Conservation (phyloP, 1,140 invertebrate species). For the Araneus ventricosus region DNA sequence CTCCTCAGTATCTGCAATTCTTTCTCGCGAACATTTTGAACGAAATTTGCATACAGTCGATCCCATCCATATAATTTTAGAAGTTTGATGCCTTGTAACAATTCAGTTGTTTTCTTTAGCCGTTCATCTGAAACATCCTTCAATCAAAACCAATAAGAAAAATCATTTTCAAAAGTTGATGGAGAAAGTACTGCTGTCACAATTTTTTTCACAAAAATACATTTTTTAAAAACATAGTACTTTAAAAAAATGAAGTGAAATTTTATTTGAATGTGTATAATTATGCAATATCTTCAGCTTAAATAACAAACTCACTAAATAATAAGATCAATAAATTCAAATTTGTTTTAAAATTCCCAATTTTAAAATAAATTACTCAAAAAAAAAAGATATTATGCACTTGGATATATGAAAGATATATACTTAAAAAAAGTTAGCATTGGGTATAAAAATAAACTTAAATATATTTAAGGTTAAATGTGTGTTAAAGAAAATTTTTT, state of each 20-base stretch:
- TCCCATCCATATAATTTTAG: conserved; percentile 93
- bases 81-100: conserved; percentile 89
- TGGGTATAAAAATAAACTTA: no score
- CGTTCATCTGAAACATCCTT: conserved; percentile 87
- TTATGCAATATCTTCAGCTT: neutral
- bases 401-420: no score
- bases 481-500: no score
- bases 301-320: neutral
- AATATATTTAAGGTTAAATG: no score
- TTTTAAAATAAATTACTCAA: no score
- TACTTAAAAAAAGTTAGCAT: no score
- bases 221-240: neutral
- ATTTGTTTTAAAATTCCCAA: no score
- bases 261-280: neutral
- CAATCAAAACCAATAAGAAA: conserved; percentile 40
- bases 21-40: conserved; percentile 84
- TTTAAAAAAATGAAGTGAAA: no score
- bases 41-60: conserved; percentile 85
- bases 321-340: neutral
- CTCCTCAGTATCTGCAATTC: conserved; percentile 87
- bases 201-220: neutral
- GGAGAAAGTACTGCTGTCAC: neutral
- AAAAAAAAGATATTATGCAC: no score
- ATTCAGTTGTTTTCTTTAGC: conserved; percentile 88
- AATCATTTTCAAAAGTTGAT: neutral